phyloP scores from a whole-genome alignment of 2,797 vertebrate genomes.

The Tapirus indicus region DNA sequence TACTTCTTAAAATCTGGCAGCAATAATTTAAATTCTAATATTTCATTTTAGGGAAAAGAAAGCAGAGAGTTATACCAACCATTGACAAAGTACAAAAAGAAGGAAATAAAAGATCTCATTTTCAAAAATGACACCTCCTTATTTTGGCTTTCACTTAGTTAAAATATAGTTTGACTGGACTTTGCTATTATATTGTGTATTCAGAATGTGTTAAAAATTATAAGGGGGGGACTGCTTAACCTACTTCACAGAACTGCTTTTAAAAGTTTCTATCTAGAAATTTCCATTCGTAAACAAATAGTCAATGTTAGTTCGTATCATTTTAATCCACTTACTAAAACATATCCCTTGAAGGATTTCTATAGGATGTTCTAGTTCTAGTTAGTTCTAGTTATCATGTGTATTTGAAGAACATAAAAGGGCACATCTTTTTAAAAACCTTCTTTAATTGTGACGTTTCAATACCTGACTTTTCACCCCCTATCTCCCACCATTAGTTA shows the following conservation, averaged over 20 bases:
- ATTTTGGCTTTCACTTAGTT: not conserved
- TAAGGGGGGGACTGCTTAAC: not conserved
- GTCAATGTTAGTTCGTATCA: not conserved
- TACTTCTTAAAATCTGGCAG: not conserved
- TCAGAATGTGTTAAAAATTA: not conserved
- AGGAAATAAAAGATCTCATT: not conserved
- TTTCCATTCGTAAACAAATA: not conserved
- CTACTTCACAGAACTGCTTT: not conserved
- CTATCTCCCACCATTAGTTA: not conserved
- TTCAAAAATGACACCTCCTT: not conserved
- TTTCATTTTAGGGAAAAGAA: not conserved
- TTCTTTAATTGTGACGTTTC: not conserved
- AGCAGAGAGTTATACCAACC: not conserved
- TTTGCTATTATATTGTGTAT: not conserved
- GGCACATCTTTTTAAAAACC: not conserved
- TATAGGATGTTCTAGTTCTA: not conserved
- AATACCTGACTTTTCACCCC: not conserved
- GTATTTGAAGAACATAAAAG: not conserved
- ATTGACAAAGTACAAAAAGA: not conserved
- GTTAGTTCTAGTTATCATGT: not conserved
- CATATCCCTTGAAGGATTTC: not conserved
- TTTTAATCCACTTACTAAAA: not conserved
- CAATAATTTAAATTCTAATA: constrained; percentile 21
- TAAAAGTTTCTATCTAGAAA: not conserved
- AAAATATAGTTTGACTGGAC: not conserved